Base-by-base conservation (phyloP, 1,140 invertebrate species). In the Lysiphlebus fabarum region DNA sequence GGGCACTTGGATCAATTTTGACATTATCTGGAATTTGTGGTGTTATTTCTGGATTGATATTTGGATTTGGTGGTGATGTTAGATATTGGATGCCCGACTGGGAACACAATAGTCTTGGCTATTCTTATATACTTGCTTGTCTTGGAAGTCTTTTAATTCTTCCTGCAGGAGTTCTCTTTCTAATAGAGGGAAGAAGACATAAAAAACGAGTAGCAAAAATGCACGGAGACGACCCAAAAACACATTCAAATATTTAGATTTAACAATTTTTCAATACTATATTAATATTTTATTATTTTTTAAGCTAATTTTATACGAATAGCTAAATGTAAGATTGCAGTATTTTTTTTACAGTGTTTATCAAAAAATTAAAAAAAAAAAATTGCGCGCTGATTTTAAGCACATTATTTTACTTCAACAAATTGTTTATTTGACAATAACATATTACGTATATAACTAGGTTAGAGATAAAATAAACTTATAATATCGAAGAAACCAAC, bases 1-100 rank as follows among this genome's bases (percentile, higher is more conserved):
- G 90, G 43, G 84, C 88, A 37, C 84, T 88, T 50, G 91, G 90
- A 59, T 82, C 86, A 7, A 85, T 86, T 63, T 82, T 92, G 44
- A 79, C 89, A 38, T 71, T 90, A 58, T 75, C 82, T 72, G 90
- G 90, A 65, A 78, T 93, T 11, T 90, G 88, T 65, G 91, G 91
- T 2, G 83, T 89, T 5, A 84, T 92, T 40, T 81, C 88, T 2
- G 81, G 89, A 5, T 83, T 90, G 41, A 84, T 89, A 33, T 98
- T 98, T 81, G 95, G 95, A 36, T 87, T 88, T 1, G 83, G 88
- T 69, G 95, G 93, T 9, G 93, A 97, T 77, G 87, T 91, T 3
- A 80, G 95, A 33, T 90, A 93, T 68, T 98, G 95, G 95, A 95
- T 98, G 91, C 95, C 95, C 0, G 87, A 95, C 69, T 96, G 94